Conservation (phyloP, 1,140 invertebrate species). For the Acyrthosiphon pisum region DNA sequence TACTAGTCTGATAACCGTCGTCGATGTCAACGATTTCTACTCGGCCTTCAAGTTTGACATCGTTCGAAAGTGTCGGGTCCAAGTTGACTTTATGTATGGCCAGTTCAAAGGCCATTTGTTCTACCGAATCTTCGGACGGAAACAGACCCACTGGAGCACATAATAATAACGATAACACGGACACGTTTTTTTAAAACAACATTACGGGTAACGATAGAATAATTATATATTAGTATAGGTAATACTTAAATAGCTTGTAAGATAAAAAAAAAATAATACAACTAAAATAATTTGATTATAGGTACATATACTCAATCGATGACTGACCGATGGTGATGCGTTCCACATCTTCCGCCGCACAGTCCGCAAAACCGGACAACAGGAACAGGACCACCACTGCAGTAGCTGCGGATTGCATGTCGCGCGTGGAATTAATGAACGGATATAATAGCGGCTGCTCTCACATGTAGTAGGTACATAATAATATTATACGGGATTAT, state of each 20-base stretch:
- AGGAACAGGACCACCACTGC: background rate
- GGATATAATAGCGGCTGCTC: background rate
- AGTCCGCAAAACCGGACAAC: background rate
- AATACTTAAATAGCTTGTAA: background rate
- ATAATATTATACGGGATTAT: constrained; percentile 5
- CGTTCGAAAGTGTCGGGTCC: constrained; percentile 66
- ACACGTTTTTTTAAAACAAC: background rate
- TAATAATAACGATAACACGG: background rate
- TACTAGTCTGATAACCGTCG: background rate
- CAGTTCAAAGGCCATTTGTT: constrained; percentile 88
- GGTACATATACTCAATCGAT: background rate
- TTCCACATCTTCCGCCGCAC: background rate
- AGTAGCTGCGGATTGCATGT: background rate
- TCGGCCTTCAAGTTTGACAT: background rate
- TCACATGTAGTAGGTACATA: background rate
- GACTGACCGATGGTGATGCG: constrained; percentile 34
- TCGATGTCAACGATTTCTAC: constrained; percentile 32
- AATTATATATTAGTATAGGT: background rate
- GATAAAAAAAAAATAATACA: background rate
- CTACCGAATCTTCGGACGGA: constrained; percentile 81
- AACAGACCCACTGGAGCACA: constrained; percentile 80
- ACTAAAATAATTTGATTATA: background rate
- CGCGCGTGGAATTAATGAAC: background rate
- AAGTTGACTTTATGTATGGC: constrained; percentile 87
- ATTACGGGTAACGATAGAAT: too few species aligned